These are phyloP conservation scores for Matsumyia berberina DNA, from an alignment of 2,888 invertebrate species.

Conservation along the genomic window DNA sequence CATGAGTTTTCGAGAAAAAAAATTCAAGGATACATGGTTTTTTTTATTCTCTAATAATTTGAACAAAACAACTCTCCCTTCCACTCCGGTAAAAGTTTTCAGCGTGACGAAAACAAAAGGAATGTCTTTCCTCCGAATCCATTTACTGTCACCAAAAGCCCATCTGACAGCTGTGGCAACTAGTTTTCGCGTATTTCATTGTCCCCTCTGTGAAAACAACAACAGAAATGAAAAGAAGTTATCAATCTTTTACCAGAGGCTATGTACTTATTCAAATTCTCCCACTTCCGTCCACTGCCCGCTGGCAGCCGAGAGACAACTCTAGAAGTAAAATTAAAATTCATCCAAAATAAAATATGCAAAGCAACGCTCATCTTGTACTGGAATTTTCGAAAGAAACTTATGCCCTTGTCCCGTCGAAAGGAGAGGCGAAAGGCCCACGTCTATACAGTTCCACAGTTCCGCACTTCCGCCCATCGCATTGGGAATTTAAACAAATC, in stretches of 20 bases:
- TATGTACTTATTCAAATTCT: constrained; percentile 62
- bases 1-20: too few species aligned
- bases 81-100: neutral
- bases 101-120: neutral
- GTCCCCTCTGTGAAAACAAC: constrained; percentile 1
- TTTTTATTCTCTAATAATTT: too few species aligned
- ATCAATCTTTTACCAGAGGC: constrained; percentile 60
- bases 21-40: too few species aligned
- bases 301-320: neutral
- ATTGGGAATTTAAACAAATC: constrained; percentile 65
- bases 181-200: constrained; percentile 6
- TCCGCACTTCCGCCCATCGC: constrained; percentile 18
- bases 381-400: constrained; percentile 14
- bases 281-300: neutral
- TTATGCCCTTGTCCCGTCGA: constrained; percentile 17
- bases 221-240: constrained; percentile 35
- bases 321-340: constrained; percentile 61
- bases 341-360: constrained; percentile 66
- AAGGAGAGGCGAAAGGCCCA: constrained; percentile 11
- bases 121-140: neutral
- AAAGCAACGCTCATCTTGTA: constrained; percentile 53
- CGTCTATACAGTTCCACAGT: too few species aligned
- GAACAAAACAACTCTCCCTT: too few species aligned
- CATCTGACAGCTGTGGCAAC: constrained; percentile 18
- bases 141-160: neutral